Percentiles rank a stretch among this genome's conserved stretches.
phyloP scores from a whole-genome alignment of 2,888 invertebrate species.

The Sthenelais limicola region DNA sequence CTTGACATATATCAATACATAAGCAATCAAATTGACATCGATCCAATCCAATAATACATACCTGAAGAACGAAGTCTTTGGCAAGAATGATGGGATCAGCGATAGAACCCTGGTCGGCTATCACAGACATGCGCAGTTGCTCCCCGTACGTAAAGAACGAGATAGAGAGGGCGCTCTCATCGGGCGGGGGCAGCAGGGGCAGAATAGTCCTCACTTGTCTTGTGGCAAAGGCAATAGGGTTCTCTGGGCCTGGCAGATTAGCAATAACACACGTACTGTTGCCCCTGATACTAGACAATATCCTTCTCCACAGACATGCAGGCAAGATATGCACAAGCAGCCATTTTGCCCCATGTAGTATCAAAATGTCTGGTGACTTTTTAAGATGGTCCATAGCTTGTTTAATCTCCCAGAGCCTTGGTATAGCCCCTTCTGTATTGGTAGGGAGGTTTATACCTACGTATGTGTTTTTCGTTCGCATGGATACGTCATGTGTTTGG shows the following conservation, averaged over 20 bases:
- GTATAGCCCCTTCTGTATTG: constrained; percentile 76
- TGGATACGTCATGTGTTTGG: constrained; percentile 44
- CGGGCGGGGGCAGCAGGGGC: constrained; percentile 74
- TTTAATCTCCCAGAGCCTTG: constrained; percentile 76
- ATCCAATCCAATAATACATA: constrained; percentile 50
- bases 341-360: constrained; percentile 74
- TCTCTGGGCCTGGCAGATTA: constrained; percentile 75
- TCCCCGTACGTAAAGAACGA: constrained; percentile 76
- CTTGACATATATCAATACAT: no score
- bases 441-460: constrained; percentile 73
- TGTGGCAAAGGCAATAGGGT: constrained; percentile 72
- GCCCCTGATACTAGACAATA: constrained; percentile 64
- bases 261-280: constrained; percentile 70
- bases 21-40: background rate
- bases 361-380: constrained; percentile 74
- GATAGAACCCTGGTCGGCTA: constrained; percentile 72
- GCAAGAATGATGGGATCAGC: constrained; percentile 70
- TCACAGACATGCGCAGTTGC: constrained; percentile 74
- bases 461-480: constrained; percentile 59
- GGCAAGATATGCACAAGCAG: constrained; percentile 72
- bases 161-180: constrained; percentile 73
- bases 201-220: constrained; percentile 67
- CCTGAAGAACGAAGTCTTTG: constrained; percentile 70
- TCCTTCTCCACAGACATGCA: constrained; percentile 59
- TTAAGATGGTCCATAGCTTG: constrained; percentile 74